Percentiles rank a stretch among this genome's conserved stretches.
These are phyloP conservation scores for Pocillopora damicornis DNA, from an alignment of 64 coral and sea anemone species.

Conservation along the genomic window DNA sequence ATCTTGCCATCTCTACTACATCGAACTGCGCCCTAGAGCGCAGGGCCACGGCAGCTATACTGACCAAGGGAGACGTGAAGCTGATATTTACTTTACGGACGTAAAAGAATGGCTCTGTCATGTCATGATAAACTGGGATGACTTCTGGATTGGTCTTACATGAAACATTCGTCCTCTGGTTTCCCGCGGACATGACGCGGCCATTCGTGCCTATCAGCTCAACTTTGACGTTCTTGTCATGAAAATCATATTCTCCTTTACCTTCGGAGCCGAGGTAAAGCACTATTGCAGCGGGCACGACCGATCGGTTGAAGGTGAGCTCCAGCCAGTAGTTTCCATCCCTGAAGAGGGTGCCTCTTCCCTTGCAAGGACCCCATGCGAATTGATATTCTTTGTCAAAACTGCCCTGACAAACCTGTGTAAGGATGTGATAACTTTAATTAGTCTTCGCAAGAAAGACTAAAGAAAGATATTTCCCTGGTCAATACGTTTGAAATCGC, in stretches of 20 bases:
- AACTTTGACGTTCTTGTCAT: slow-evolving; percentile 20
- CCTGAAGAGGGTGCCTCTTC: neutral
- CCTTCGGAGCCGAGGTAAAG: slow-evolving; percentile 80
- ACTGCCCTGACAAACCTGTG: slow-evolving; percentile 61
- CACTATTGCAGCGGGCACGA: slow-evolving; percentile 74
- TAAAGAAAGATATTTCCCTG: no score
- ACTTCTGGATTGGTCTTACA: slow-evolving; percentile 84
- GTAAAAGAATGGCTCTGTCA: slow-evolving; percentile 91
- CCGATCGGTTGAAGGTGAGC: slow-evolving; percentile 69
- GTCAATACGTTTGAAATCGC: no score
- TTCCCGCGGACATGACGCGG: slow-evolving; percentile 25
- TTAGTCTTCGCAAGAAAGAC: no score
- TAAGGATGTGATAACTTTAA: neutral
- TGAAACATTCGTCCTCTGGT: slow-evolving; percentile 40
- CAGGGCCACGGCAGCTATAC: slow-evolving; percentile 64
- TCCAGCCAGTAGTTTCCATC: slow-evolving; percentile 74
- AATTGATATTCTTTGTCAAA: neutral
- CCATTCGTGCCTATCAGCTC: slow-evolving; percentile 12
- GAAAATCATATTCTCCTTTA: neutral
- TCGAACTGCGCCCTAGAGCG: slow-evolving; percentile 57
- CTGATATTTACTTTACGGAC: slow-evolving; percentile 54
- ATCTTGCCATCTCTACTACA: slow-evolving; percentile 62
- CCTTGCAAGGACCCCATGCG: slow-evolving; percentile 63
- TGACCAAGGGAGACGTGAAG: slow-evolving; percentile 46
- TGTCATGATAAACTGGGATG: slow-evolving; percentile 77